Base-by-base conservation (phyloP, 2,888 invertebrate species). In the Drosophila prolongata region DNA sequence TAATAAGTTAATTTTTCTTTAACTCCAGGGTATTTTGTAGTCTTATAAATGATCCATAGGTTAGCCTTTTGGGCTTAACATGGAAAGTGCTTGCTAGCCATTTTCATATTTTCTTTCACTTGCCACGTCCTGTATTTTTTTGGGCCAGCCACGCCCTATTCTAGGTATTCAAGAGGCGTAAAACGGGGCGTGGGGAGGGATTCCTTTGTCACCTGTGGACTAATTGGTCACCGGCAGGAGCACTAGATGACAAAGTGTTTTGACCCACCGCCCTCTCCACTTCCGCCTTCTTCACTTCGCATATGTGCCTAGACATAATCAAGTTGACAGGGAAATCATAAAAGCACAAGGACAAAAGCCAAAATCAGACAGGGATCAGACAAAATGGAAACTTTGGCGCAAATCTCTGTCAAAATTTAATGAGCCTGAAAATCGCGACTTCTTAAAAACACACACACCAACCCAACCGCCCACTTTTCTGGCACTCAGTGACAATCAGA, bases 401-500 rank as follows among this genome's bases (percentile, higher is more conserved):
- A 82, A 88, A 82, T 88, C 80, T 87, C 87, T 87, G 82, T 75
- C 81, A 83, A 84, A 84, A 89, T 80, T 84, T 89, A 89, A 83
- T 83, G 83, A 89, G 83, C 87, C 89, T 67, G 78, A 78, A 89
- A 89, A 87, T 84, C 70, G 76, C 61, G 13, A 58, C 58, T 58
- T 57, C 58, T 58, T 40, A 38, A 38, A 38, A 16, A 16, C 61
- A 16, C 8, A 16, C 24, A 9, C 37, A 37, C 16, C 14, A 40
- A 3, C 8, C 27, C 16, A 13, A 14, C 10, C 8, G n/a, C 35
- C 42, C 30, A 27, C 44, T 24, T 43, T 43, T 11, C 55, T 13
- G n/a, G 30, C 38, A 37, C 38, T 72, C 46, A 35, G 43, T 46
- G 70, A 70, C 70, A 70, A 70, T 70, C 65, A 59, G 55, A 24